Evolutionary conservation across 2,888 invertebrate species (phyloP), one percentile per base, ranked within the genome.

Genomic region (Oegoconia quadripuncta): DNA sequence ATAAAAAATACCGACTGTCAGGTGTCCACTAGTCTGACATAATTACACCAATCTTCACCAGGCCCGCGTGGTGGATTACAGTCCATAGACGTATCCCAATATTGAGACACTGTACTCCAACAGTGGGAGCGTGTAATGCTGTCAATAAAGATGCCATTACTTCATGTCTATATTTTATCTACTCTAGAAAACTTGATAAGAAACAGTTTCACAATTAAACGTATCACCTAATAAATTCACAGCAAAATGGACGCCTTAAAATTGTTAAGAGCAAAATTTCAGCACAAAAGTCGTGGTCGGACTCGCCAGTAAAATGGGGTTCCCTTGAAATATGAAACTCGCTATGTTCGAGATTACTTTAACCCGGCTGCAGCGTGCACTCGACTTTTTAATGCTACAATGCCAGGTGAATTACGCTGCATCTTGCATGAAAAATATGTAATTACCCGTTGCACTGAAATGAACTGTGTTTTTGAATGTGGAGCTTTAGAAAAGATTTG

Each of bases 321-420:
- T 52, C 46, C 54, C n/a, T n/a, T 59, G 58, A 61, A 62, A 62
- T 61, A 62, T 64, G 57, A 55, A 59, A 56, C 52, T 50, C 50
- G 42, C 52, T 50, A 50, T 53, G 46, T 47, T 47, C 42, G 37
- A 55, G 61, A 64, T 61, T 57, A 62, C 59, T 33, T 36, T 29
- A 36, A 28, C 15, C 28, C 13, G 8, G 16, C 15, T 25, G 13
- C 20, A 14, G 18, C 36, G 37, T 39, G 38, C 34, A 22, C 44
- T 33, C 31, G 40, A 48, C 39, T 51, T 53, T 48, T 44, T 44
- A 46, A 44, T 45, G 38, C 36, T 51, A 50, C 41, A 51, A 48
- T 47, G 49, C 45, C 44, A 39, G 37, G 43, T 40, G 44, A 42
- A 46, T 46, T 40, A 42, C 44, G 33, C 39, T 29, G 39, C 39